Conservation (phyloP, 2,797 vertebrate species). For the Coranthus polyacanthus region DNA sequence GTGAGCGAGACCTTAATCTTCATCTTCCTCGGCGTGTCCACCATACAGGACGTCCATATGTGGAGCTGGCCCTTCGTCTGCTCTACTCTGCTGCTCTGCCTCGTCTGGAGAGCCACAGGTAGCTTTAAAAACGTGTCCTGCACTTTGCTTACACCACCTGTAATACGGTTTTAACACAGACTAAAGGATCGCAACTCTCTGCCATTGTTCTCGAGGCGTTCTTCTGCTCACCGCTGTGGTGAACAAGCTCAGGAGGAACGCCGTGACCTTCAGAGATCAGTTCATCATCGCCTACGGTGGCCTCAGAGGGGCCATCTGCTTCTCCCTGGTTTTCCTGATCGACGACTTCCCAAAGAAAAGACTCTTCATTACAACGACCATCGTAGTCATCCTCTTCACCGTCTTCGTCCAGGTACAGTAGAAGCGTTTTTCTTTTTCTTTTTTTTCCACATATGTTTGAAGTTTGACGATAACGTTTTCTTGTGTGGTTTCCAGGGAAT, state of each 20-base stretch:
- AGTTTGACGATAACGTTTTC: not conserved
- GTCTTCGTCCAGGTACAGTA: slow-evolving; percentile 84
- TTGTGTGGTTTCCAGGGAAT: slow-evolving; percentile 82
- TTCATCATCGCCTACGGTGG: slow-evolving; percentile 95
- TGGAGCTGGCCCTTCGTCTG: slow-evolving; percentile 94
- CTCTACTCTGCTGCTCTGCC: slow-evolving; percentile 92
- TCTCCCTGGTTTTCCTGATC: slow-evolving; percentile 92
- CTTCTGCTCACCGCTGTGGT: slow-evolving; percentile 92
- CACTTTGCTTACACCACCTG: no score
- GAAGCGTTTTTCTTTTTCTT: no score
- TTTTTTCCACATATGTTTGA: not conserved
- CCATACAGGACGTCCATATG: slow-evolving; percentile 87
- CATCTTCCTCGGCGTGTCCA: slow-evolving; percentile 94
- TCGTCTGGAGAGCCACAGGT: slow-evolving; percentile 91
- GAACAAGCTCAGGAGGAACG: slow-evolving; percentile 93
- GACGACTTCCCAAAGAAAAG: slow-evolving; percentile 87
- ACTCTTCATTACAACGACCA: slow-evolving; percentile 93
- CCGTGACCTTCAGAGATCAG: slow-evolving; percentile 92
- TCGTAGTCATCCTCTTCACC: slow-evolving; percentile 93
- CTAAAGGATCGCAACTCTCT: no score
- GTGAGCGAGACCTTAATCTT: slow-evolving; percentile 95
- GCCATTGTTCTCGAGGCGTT: slow-evolving; percentile 85
- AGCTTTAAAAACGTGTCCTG: slow-evolving; percentile 1
- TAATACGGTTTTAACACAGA: no score
- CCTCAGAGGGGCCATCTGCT: slow-evolving; percentile 93